Evolutionary conservation across 2,797 vertebrate species (phyloP).

Genomic region (Peromyscus attwateri): DNA sequence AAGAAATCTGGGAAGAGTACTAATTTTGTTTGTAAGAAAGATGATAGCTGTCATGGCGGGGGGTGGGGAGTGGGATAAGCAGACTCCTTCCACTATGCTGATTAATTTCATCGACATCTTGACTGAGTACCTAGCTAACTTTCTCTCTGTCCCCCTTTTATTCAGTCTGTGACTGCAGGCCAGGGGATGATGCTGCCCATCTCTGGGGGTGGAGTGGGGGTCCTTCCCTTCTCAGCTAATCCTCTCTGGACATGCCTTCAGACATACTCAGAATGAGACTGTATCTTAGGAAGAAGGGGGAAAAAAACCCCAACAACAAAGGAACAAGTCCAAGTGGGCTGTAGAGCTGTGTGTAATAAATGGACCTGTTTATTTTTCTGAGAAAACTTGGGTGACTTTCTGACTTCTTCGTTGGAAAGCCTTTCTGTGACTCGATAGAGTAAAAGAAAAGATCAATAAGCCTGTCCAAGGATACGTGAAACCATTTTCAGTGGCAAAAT

Average conservation of each 20-base stretch:
- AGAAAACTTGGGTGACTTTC: conserved; percentile 60
- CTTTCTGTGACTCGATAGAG: conserved; percentile 51
- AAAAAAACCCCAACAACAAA: too few relatives aligned
- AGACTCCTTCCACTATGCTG: neutral
- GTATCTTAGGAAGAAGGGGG: neutral
- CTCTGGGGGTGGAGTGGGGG: neutral
- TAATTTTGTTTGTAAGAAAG: neutral
- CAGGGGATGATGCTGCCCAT: neutral
- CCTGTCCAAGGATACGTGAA: neutral
- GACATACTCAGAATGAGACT: neutral
- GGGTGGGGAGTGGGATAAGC: neutral
- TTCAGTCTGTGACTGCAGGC: neutral
- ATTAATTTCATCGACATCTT: neutral
- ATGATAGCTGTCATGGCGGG: neutral
- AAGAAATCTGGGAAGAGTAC: neutral
- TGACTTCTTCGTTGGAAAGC: neutral
- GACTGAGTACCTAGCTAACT: neutral
- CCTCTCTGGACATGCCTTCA: neutral
- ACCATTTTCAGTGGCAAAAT: conserved; percentile 40
- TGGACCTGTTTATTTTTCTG: conserved; percentile 54
- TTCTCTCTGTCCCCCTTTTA: neutral
- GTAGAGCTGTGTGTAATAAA: neutral
- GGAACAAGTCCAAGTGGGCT: neutral
- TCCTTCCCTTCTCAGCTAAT: neutral
- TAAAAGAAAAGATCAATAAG: conserved; percentile 39